Evolutionary conservation across 2,113 vertebrate genomes (phyloP).

Genomic region (Prunella himalayana): DNA sequence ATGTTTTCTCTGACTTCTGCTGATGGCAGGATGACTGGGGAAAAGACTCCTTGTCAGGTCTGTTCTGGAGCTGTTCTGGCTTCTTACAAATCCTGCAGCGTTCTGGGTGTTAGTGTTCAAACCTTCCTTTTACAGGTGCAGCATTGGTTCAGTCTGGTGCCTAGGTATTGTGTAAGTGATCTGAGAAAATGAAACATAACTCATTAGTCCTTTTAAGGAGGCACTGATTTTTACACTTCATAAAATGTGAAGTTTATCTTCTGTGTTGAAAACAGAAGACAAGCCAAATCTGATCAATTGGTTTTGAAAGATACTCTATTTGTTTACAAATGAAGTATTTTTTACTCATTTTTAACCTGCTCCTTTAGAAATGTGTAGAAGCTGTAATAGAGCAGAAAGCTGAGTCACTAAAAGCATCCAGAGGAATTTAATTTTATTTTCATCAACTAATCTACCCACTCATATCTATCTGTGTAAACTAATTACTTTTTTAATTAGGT

Average conservation of each 20-base stretch:
- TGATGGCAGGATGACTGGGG: not conserved
- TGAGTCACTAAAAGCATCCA: slow-evolving; percentile 33
- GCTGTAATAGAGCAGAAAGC: not conserved
- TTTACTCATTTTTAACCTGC: not conserved
- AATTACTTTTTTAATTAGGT: slow-evolving; percentile 65
- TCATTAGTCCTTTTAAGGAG: not conserved
- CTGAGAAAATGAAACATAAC: not conserved
- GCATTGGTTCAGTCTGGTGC: not conserved
- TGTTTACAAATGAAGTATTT: not conserved
- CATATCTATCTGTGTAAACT: slow-evolving; percentile 54
- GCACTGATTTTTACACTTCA: not conserved
- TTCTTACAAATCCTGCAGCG: not conserved
- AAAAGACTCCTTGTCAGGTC: not conserved
- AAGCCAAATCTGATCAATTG: not conserved
- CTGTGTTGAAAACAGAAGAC: not conserved
- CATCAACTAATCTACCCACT: slow-evolving; percentile 45
- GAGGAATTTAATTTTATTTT: slow-evolving; percentile 53
- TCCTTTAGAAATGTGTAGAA: not conserved
- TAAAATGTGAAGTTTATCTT: not conserved
- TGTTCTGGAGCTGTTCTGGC: not conserved
- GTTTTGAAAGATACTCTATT: not conserved
- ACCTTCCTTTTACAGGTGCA: not conserved
- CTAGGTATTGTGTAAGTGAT: not conserved
- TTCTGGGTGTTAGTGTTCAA: not conserved
- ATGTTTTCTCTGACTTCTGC: not conserved